These are phyloP conservation scores for Podarcis lilfordi DNA, from an alignment of 2,797 vertebrate genomes.

Conservation along the genomic window DNA sequence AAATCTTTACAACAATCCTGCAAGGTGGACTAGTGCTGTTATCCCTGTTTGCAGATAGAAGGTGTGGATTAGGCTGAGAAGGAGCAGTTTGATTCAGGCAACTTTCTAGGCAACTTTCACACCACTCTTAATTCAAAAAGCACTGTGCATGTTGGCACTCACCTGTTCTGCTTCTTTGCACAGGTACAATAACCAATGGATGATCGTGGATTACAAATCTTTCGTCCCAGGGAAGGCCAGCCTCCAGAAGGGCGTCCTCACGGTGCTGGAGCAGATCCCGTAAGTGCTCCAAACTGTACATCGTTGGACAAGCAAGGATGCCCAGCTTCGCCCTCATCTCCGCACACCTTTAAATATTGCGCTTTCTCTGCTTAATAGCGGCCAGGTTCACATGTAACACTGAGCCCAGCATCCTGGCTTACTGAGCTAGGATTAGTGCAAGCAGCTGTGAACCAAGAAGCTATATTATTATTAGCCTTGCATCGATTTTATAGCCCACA, in stretches of 20 bases:
- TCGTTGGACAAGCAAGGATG: not conserved
- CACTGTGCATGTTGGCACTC: not conserved
- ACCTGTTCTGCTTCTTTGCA: fast-evolving
- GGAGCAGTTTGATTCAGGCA: too few species aligned
- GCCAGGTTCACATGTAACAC: too few species aligned
- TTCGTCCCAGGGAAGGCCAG: constrained; percentile 78
- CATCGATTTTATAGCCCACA: too few species aligned
- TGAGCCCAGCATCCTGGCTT: too few species aligned
- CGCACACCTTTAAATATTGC: too few species aligned
- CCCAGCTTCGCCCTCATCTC: not conserved
- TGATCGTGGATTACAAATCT: constrained; percentile 92
- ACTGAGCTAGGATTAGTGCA: too few species aligned
- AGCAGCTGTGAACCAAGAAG: too few species aligned
- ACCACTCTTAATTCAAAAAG: not conserved
- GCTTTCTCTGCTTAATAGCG: too few species aligned
- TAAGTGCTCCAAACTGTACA: constrained; percentile 72
- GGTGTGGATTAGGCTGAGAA: not conserved
- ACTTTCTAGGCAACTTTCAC: too few species aligned
- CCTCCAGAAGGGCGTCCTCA: constrained; percentile 77
- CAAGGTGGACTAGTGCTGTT: too few species aligned
- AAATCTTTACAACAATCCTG: too few species aligned
- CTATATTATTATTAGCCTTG: too few species aligned
- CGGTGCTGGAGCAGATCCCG: constrained; percentile 94
- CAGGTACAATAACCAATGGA: constrained; percentile 99
- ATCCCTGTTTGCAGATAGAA: not conserved